These are phyloP conservation scores for Ptychobarbus kaznakovi DNA, from an alignment of 2,797 vertebrate species.

Conservation along the genomic window DNA sequence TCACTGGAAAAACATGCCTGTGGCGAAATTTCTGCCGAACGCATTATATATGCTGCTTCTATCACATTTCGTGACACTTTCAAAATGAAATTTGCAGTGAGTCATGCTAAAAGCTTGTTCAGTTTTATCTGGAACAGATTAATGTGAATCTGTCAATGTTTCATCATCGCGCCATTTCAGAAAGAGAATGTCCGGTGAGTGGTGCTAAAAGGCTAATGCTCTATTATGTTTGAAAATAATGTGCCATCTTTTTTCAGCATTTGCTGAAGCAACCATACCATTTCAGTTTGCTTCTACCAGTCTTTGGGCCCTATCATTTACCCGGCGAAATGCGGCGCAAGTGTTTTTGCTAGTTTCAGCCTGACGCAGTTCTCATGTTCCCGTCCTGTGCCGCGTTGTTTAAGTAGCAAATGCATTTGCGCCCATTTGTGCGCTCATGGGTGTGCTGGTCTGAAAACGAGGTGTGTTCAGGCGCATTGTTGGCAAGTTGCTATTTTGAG, in stretches of 20 bases:
- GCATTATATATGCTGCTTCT: background rate
- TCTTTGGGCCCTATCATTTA: background rate
- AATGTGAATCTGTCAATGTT: background rate
- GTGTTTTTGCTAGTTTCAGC: too few species aligned
- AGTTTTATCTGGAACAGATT: background rate
- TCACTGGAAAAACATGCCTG: background rate
- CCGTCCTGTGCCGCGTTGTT: too few species aligned
- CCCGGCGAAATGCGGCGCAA: too few species aligned
- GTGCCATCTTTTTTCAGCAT: background rate
- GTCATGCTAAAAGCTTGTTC: background rate
- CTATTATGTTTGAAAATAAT: background rate
- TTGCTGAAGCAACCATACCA: background rate
- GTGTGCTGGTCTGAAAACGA: too few species aligned
- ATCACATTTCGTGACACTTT: background rate
- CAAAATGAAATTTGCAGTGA: constrained; percentile 2
- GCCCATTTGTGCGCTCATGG: too few species aligned
- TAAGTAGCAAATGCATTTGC: too few species aligned
- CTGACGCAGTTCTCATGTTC: too few species aligned
- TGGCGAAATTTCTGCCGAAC: background rate
- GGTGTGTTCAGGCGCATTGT: too few species aligned
- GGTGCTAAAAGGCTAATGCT: background rate
- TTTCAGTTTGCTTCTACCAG: background rate
- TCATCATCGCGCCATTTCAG: background rate
- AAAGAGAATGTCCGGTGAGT: background rate
- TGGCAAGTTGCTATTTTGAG: too few species aligned